Percentiles rank a stretch among this genome's conserved stretches.
Conservation (phyloP, 2,113 vertebrate genomes). For the Laticauda colubrina region DNA sequence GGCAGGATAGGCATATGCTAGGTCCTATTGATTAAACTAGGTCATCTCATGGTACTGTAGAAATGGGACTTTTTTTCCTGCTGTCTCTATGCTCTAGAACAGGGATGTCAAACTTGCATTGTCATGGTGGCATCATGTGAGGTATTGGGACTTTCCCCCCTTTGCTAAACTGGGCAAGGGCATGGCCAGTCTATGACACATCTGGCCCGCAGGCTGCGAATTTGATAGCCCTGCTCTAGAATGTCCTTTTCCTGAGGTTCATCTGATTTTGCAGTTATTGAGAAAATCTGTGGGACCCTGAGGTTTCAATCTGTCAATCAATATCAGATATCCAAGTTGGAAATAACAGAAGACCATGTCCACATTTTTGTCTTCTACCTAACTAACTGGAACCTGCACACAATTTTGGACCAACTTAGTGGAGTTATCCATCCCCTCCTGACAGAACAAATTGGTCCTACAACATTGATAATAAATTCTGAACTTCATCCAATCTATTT, state of each 20-base stretch:
- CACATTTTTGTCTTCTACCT: background rate
- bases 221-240: background rate
- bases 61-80: background rate
- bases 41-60: background rate
- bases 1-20: background rate
- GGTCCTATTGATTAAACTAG: background rate
- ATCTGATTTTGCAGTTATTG: background rate
- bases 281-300: background rate
- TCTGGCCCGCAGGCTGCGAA: fast-evolving
- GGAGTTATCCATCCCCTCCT: background rate
- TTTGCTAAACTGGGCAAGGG: no score
- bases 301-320: background rate
- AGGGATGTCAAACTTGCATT: no score
- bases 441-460: background rate
- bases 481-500: background rate
- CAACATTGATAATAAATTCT: background rate
- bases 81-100: background rate
- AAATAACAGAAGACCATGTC: background rate
- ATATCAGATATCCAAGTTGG: background rate
- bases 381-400: background rate
- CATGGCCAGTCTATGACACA: no score
- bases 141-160: no score
- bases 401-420: background rate
- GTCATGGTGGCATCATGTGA: no score
- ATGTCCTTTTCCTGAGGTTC: background rate